A percentile compares a stretch with the other conserved stretches of the same genome.
Evolutionary conservation across 2,797 vertebrate genomes (phyloP).

Genomic region (Masticophis lateralis): DNA sequence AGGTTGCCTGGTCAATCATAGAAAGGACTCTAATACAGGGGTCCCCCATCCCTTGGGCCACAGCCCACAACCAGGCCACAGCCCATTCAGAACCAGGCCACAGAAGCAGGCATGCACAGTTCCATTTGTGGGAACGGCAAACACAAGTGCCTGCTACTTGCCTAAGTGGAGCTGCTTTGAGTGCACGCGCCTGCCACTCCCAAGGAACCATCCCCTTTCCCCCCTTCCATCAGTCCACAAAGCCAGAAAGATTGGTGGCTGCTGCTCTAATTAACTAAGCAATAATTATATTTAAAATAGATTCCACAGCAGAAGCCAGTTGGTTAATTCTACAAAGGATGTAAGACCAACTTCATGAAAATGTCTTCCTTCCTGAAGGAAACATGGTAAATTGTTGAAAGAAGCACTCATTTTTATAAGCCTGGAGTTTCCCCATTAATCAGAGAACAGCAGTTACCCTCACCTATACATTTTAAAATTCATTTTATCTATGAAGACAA

Average conservation of each 20-base stretch:
- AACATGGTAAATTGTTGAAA: background rate
- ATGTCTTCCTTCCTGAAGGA: background rate
- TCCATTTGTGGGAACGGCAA: background rate
- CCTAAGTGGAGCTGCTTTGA: background rate
- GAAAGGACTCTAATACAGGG: background rate
- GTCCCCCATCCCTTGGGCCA: background rate
- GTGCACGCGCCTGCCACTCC: background rate
- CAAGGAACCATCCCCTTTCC: background rate
- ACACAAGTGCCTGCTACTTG: too few relatives aligned
- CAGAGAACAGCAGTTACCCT: background rate
- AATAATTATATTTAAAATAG: background rate
- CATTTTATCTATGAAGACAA: constrained; percentile 2
- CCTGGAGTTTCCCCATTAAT: background rate
- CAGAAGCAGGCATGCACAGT: background rate
- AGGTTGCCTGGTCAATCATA: background rate
- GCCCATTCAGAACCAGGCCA: background rate
- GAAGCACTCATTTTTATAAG: background rate
- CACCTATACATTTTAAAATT: constrained; percentile 6
- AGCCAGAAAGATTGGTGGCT: background rate
- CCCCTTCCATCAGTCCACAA: background rate
- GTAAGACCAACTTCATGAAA: background rate
- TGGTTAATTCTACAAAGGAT: background rate
- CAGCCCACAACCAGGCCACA: background rate
- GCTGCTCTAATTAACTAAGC: background rate
- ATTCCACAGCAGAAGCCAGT: background rate